Conservation (phyloP, 2,113 vertebrate genomes). For the Butorides virescens region DNA sequence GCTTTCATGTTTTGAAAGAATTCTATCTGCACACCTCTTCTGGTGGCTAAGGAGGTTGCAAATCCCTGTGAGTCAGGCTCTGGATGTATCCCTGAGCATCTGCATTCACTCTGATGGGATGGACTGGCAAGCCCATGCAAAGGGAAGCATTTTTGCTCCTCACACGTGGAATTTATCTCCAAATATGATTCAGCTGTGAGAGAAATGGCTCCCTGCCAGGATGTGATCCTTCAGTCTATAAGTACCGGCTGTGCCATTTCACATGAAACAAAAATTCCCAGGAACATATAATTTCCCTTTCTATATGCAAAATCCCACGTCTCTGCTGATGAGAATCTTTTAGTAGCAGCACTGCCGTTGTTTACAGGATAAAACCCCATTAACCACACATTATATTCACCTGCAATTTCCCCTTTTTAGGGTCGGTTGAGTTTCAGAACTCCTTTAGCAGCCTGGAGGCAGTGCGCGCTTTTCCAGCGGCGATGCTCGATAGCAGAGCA, state of each 20-base stretch:
- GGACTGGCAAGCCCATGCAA: background rate
- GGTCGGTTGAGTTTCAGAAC: background rate
- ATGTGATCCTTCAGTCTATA: background rate
- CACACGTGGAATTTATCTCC: background rate
- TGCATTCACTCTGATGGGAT: background rate
- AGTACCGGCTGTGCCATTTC: background rate
- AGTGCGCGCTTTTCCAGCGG: accelerated
- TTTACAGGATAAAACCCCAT: background rate
- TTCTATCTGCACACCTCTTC: background rate
- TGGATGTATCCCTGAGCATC: background rate
- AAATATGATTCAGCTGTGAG: background rate
- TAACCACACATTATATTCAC: background rate
- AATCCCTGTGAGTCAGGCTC: background rate
- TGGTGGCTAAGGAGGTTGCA: background rate
- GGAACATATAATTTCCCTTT: background rate
- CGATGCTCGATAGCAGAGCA: background rate
- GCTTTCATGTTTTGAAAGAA: background rate
- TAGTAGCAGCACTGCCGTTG: background rate
- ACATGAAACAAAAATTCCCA: background rate
- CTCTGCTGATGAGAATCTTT: background rate
- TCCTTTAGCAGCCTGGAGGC: background rate
- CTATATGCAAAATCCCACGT: background rate
- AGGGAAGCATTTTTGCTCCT: background rate
- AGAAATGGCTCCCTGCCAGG: background rate
- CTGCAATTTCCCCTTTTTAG: background rate